These are phyloP conservation scores for Polypterus bichir DNA, from an alignment of 2,113 vertebrate species.

Conservation along the genomic window DNA sequence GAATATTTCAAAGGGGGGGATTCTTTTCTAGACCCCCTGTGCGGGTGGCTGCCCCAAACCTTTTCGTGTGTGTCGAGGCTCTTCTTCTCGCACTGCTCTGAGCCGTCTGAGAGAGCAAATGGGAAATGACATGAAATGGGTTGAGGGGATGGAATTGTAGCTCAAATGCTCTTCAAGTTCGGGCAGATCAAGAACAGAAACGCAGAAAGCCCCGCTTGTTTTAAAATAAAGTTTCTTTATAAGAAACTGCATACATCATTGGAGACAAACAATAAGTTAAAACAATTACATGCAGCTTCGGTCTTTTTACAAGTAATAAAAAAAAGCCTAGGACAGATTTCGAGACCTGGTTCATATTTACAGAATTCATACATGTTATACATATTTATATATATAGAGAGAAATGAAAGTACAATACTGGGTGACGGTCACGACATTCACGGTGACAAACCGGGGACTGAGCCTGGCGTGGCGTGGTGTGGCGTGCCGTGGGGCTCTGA, in stretches of 20 bases:
- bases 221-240: conserved; percentile 54
- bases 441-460: conserved; percentile 1
- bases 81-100: too few relatives aligned
- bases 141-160: too few relatives aligned
- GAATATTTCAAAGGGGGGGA: too few relatives aligned
- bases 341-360: conserved; percentile 67
- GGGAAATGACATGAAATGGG: too few relatives aligned
- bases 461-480: too few relatives aligned
- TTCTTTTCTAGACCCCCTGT: too few relatives aligned
- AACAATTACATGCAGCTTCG: conserved; percentile 77
- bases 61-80: too few relatives aligned
- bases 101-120: too few relatives aligned
- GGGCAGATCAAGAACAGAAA: too few relatives aligned
- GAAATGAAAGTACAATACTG: conserved; percentile 40
- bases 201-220: not conserved
- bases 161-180: too few relatives aligned
- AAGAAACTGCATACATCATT: conserved; percentile 84
- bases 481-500: too few relatives aligned
- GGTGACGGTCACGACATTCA: conserved; percentile 50
- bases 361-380: conserved; percentile 58
- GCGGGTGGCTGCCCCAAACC: too few relatives aligned
- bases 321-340: conserved; percentile 34
- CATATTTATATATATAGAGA: conserved; percentile 36
- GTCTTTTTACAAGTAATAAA: conserved; percentile 66
- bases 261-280: conserved; percentile 81